phyloP scores from a whole-genome alignment of 1,140 invertebrate genomes.

The Scaptomyza hsui region DNA sequence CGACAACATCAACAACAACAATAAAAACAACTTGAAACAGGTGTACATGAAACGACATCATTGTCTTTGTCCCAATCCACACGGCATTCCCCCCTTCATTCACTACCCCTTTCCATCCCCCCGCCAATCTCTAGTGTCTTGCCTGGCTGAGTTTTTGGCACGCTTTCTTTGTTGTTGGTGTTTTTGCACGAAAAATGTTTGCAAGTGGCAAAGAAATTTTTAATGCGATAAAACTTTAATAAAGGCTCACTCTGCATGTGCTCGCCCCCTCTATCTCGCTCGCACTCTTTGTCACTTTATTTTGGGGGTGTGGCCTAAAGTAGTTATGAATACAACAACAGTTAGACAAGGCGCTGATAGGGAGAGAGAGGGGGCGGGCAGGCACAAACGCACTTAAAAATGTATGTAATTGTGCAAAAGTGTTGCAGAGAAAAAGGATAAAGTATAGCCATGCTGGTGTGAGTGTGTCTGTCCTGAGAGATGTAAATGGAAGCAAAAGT shows the following conservation, averaged over 20 bases:
- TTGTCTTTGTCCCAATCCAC: conserved; percentile 49
- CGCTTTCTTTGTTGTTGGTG: conserved; percentile 43
- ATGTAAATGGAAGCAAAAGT: conserved; percentile 47
- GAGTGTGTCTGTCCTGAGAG: conserved; percentile 13
- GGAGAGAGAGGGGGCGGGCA: conserved; percentile 38
- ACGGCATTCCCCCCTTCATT: background rate
- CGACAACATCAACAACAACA: conserved; percentile 51
- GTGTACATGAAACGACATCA: conserved; percentile 79
- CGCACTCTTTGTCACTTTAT: background rate
- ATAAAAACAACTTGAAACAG: conserved; percentile 79
- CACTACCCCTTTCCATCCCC: background rate
- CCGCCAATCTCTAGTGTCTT: conserved; percentile 40
- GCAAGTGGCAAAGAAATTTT: conserved; percentile 69
- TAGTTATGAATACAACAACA: conserved; percentile 80
- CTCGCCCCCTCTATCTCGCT: background rate
- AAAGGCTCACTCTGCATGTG: conserved; percentile 65
- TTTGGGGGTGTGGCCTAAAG: conserved; percentile 66
- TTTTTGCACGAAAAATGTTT: conserved; percentile 71
- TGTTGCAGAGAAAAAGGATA: conserved; percentile 38
- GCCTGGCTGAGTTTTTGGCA: conserved; percentile 70
- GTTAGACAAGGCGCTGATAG: conserved; percentile 59
- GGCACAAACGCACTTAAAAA: conserved; percentile 77
- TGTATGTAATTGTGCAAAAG: conserved; percentile 80
- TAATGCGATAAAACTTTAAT: conserved; percentile 83
- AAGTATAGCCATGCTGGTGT: background rate